phyloP scores from a whole-genome alignment of 2,888 invertebrate species.

The Kryphioiulus occultus region DNA sequence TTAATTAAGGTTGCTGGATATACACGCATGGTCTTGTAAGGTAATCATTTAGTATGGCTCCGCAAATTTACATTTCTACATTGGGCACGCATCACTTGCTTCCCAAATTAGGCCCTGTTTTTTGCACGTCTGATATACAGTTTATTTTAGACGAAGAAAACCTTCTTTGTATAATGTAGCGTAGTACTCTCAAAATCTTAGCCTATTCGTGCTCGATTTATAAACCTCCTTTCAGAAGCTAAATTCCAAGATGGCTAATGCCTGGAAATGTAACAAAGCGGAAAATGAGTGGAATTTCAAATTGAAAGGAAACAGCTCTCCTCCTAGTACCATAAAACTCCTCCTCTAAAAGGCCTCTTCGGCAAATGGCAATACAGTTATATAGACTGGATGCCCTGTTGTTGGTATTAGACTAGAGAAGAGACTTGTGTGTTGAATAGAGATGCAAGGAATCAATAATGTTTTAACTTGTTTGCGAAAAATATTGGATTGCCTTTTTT shows the following conservation, averaged over 20 bases:
- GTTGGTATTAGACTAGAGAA: background rate
- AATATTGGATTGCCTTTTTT: background rate
- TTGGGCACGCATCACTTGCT: background rate
- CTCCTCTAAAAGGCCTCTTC: background rate
- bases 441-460: background rate
- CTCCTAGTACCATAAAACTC: background rate
- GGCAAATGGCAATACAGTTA: background rate
- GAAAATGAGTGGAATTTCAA: conserved; percentile 3
- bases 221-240: background rate
- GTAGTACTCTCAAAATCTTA: background rate
- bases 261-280: conserved; percentile 16
- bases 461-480: background rate
- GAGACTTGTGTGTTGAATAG: background rate
- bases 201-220: background rate
- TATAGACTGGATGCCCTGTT: background rate
- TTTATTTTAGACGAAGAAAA: background rate
- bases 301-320: background rate
- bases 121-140: background rate
- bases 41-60: background rate
- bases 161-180: conserved; percentile 7
- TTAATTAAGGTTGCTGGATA: background rate
- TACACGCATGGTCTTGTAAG: background rate
- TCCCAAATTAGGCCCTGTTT: background rate
- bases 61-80: background rate
- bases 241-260: conserved; percentile 17